A percentile compares a stretch with the other conserved stretches of the same genome.
phyloP scores from a whole-genome alignment of 2,888 invertebrate genomes.

The Leucozona laternaria region DNA sequence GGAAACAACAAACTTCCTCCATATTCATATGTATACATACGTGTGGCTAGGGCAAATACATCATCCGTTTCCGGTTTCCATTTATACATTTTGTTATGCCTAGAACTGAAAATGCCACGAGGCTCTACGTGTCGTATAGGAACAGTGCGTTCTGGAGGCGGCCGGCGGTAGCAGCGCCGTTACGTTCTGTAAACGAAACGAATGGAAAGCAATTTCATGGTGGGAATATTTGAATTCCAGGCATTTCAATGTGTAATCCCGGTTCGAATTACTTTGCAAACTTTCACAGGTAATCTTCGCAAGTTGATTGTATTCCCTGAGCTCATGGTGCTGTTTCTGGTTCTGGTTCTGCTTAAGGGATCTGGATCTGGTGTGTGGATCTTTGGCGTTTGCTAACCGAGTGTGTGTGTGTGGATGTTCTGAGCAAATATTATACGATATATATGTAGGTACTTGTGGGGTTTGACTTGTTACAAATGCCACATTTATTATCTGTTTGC shows the following conservation, averaged over 20 bases:
- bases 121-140: constrained; percentile 29
- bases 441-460: constrained; percentile 48
- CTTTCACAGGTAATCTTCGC: constrained; percentile 74
- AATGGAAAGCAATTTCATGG: constrained; percentile 72
- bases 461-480: constrained; percentile 73
- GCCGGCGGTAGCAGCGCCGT: neutral
- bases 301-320: constrained; percentile 64
- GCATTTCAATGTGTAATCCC: constrained; percentile 75
- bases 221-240: constrained; percentile 76
- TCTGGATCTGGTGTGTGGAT: constrained; percentile 16
- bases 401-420: constrained; percentile 21
- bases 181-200: constrained; percentile 51
- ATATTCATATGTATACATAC: constrained; percentile 5
- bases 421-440: constrained; percentile 68
- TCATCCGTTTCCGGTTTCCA: constrained; percentile 72
- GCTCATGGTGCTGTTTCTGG: constrained; percentile 21
- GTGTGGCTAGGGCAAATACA: constrained; percentile 73
- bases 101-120: constrained; percentile 53
- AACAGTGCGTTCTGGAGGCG: constrained; percentile 50
- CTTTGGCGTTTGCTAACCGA: constrained; percentile 47
- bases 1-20: constrained; percentile 45
- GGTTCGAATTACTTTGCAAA: constrained; percentile 75
- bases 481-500: constrained; percentile 74
- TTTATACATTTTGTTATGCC: constrained; percentile 23
- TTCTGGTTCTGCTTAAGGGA: neutral